Evolutionary conservation across 2,113 vertebrate species (phyloP).

Genomic region (Tricholaema leucomelas): DNA sequence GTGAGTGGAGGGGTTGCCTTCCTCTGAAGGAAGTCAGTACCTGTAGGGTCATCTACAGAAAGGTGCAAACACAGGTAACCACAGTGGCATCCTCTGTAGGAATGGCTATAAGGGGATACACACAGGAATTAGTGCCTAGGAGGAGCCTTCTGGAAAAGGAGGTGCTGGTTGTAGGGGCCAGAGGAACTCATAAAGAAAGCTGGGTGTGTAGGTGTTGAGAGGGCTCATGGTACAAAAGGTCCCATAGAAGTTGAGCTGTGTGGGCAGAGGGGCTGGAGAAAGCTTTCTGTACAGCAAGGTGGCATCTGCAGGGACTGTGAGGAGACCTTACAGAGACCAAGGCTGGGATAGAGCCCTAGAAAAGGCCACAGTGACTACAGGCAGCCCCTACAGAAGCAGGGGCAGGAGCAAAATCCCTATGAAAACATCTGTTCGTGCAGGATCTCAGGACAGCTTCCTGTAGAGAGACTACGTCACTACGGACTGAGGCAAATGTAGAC

Average conservation of each 20-base stretch:
- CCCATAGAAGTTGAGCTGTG: background rate
- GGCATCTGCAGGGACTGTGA: background rate
- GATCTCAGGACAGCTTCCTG: background rate
- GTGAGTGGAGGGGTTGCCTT: background rate
- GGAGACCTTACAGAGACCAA: background rate
- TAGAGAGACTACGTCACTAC: background rate
- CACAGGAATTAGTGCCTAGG: rapidly evolving
- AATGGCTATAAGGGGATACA: rapidly evolving
- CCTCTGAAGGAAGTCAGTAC: too few species aligned
- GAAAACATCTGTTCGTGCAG: background rate
- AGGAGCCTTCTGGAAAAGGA: background rate
- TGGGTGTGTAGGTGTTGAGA: background rate
- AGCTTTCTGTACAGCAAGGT: background rate
- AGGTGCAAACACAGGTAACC: background rate
- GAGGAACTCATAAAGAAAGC: too few species aligned
- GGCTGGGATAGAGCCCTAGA: background rate
- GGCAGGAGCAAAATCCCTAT: background rate
- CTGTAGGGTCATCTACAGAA: background rate
- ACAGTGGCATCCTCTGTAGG: rapidly evolving
- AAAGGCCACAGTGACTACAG: background rate
- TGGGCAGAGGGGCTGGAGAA: background rate
- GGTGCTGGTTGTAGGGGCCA: background rate
- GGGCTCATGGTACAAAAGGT: background rate
- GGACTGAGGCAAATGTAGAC: background rate
- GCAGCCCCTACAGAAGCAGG: background rate